A percentile compares a stretch with the other conserved stretches of the same genome.
These are phyloP conservation scores for Trachelus stipa DNA, from an alignment of 2,888 invertebrate genomes.

Conservation along the genomic window DNA sequence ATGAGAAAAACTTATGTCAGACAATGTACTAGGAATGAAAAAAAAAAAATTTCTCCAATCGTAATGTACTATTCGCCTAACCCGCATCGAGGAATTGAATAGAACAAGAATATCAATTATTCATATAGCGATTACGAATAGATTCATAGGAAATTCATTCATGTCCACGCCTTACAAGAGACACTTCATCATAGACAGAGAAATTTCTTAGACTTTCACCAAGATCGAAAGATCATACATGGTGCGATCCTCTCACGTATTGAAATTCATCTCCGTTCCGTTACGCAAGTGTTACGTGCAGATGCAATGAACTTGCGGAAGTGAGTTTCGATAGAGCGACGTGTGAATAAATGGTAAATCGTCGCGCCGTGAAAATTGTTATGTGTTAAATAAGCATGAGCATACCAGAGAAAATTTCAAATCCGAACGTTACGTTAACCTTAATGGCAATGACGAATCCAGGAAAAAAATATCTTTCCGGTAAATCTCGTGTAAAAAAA, in stretches of 20 bases:
- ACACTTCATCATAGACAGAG: neutral
- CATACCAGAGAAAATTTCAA: neutral
- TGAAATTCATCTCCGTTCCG: neutral
- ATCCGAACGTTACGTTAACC: neutral
- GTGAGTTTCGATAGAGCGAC: neutral
- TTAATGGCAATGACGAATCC: neutral
- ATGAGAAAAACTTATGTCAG: neutral
- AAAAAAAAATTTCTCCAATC: neutral
- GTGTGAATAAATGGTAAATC: neutral
- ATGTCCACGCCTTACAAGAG: neutral
- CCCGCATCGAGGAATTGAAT: neutral
- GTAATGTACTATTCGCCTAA: neutral
- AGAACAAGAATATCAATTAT: neutral
- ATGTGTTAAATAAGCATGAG: neutral
- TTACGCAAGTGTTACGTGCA: neutral
- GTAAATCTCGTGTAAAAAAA: neutral
- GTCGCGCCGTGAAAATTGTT: neutral
- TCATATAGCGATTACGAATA: neutral
- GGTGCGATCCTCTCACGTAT: neutral
- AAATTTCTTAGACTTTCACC: constrained; percentile 10
- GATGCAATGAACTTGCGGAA: neutral
- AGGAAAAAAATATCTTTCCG: neutral
- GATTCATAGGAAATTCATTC: neutral
- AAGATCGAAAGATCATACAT: constrained; percentile 5
- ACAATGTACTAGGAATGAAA: neutral